Evolutionary conservation across 2,797 vertebrate species (phyloP).

Genomic region (Neosalanx taihuensis): DNA sequence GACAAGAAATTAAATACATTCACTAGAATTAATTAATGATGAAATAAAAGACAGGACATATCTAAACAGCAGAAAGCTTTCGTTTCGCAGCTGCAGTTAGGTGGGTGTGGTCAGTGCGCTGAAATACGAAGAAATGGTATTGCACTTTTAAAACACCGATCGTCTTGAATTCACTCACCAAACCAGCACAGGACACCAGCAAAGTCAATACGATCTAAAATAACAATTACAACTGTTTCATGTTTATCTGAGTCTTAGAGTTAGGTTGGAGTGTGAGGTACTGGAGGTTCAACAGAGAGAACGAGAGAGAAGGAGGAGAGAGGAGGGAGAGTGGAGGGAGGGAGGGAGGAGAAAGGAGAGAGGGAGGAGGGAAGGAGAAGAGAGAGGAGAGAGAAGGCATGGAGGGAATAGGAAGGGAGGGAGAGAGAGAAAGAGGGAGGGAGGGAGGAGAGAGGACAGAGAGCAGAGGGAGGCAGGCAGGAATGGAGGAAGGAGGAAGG

Average conservation of each 20-base stretch:
- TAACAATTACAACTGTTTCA: conserved; percentile 32
- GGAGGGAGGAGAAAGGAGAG: too few species aligned
- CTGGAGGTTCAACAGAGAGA: conserved; percentile 27
- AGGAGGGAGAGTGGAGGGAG: too few species aligned
- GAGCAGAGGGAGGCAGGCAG: too few species aligned
- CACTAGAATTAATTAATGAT: conserved; percentile 85
- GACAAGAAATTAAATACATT: conserved; percentile 93
- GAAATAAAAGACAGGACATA: conserved; percentile 75
- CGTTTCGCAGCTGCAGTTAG: conserved; percentile 77
- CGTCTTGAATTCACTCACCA: conserved; percentile 79
- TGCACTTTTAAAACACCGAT: conserved; percentile 82
- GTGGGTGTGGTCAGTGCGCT: conserved; percentile 83
- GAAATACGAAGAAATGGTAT: conserved; percentile 79
- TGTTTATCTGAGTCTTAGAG: conserved; percentile 52
- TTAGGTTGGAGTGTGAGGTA: not conserved
- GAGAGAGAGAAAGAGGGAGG: too few species aligned
- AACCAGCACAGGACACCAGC: conserved; percentile 77
- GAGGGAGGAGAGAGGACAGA: too few species aligned
- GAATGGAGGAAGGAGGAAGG: too few species aligned
- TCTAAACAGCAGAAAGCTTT: conserved; percentile 79
- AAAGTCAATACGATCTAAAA: conserved; percentile 28
- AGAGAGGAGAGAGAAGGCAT: too few species aligned
- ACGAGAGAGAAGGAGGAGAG: conserved; percentile 47
- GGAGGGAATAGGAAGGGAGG: too few species aligned
- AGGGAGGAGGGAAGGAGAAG: too few species aligned